Base-by-base conservation (phyloP, 1,140 invertebrate genomes). In the Sitobion miscanthi region DNA sequence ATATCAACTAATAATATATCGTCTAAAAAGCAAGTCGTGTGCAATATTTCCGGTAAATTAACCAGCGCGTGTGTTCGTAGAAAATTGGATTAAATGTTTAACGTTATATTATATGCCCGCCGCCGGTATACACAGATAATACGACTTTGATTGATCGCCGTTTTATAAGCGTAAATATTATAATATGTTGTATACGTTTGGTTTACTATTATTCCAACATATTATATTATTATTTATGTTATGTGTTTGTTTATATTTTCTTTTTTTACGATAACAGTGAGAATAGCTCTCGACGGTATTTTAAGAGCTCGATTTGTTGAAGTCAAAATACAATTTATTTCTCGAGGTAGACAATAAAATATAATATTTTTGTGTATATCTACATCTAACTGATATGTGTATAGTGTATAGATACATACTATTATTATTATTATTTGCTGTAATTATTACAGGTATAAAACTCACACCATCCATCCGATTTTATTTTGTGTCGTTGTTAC, bases 41-140 rank as follows among this genome's bases (percentile, higher is more conserved):
- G 89, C 89, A 90, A 69, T 69, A 90, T 90, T 90, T 90, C 89
- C 89, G 89, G 89, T 90, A 90, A 90, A 90, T 90, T 90, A 90
- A 45, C 89, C n/a, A 14, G 30, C 11, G 87, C 21, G 49, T 45
- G 87, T 45, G 57, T 57, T 69, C 89, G 25, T 45, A 69, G 89
- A 69, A 57, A 89, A 90, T 90, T 45, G 89, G 89, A 90, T 90
- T 90, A 69, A 90, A 90, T 45, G 89, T 90, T 90, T 90, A 90
- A 90, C 89, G 52, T 62, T 45, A n/a, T 52, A 49, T 35, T 88
- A 35, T 88, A 77, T 88, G 47, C 87, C 52, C 20, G 5, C 52
- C 52, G 52, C 47, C 45, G 85, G n/a, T 52, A 35, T 69, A 45
- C 57, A 89, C 88, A 38, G 88, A 89, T 89, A 89, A 57, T 89